Evolutionary conservation across 2,113 vertebrate genomes (phyloP).

Genomic region (Catagonus wagneri): DNA sequence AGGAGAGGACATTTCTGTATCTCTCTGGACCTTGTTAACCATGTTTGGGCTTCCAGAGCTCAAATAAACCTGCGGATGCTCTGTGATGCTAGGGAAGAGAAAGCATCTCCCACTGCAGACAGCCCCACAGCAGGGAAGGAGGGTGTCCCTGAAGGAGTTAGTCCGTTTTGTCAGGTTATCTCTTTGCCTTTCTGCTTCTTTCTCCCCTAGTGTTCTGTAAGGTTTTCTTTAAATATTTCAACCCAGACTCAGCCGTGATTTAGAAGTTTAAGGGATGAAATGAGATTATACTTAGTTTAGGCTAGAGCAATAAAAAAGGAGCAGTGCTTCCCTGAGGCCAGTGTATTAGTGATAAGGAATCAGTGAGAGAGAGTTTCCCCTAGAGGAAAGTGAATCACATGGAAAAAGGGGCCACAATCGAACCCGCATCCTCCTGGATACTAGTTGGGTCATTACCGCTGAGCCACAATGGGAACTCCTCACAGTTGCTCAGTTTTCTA

Average conservation of each 20-base stretch:
- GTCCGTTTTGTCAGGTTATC: background rate
- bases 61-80: background rate
- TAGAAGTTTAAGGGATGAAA: background rate
- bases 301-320: background rate
- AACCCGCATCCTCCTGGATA: no score
- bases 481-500: background rate
- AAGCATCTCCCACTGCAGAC: background rate
- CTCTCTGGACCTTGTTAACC: background rate
- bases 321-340: conserved; percentile 22
- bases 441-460: no score
- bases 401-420: background rate
- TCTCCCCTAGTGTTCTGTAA: background rate
- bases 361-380: background rate
- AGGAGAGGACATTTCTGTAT: background rate
- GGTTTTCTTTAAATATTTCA: background rate
- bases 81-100: background rate
- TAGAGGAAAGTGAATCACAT: background rate
- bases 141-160: background rate
- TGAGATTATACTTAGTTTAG: background rate
- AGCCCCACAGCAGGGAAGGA: background rate
- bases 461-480: no score
- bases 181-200: background rate
- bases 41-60: background rate
- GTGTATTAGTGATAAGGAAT: background rate
- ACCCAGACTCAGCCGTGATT: background rate